Percentiles rank a stretch among this genome's conserved stretches.
phyloP scores from a whole-genome alignment of 2,113 vertebrate genomes.

The Brienomyrus longianalis region DNA sequence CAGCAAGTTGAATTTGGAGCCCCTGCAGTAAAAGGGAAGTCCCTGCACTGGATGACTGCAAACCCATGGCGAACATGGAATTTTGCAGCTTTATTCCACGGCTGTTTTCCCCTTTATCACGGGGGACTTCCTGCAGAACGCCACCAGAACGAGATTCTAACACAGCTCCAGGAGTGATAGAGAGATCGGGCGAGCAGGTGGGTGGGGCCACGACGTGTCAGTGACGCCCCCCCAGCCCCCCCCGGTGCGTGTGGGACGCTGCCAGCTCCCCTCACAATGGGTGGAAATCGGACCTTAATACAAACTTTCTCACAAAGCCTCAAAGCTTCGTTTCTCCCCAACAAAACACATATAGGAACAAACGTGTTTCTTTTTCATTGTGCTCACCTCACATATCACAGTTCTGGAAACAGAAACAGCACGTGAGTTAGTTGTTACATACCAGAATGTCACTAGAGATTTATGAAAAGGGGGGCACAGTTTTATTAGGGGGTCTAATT shows the following conservation, averaged over 20 bases:
- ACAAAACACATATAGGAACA: background rate
- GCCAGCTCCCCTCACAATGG: slow-evolving; percentile 64
- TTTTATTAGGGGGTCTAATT: background rate
- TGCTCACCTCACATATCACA: slow-evolving; percentile 28
- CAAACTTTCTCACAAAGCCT: slow-evolving; percentile 69
- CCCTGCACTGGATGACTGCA: slow-evolving; percentile 26
- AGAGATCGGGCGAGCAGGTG: slow-evolving; percentile 24
- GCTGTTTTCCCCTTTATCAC: slow-evolving; percentile 36
- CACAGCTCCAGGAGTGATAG: slow-evolving; percentile 21
- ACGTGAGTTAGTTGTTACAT: background rate
- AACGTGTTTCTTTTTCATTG: background rate
- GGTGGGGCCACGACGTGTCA: slow-evolving; percentile 25
- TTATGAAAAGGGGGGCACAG: background rate
- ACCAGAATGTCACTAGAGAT: background rate
- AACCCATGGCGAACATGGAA: slow-evolving; percentile 25
- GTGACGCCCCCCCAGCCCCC: slow-evolving; percentile 28
- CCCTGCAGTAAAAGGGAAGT: slow-evolving; percentile 3
- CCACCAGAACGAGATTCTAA: slow-evolving; percentile 17
- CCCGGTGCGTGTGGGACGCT: slow-evolving; percentile 57
- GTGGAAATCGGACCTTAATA: slow-evolving; percentile 70
- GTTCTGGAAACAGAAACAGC: background rate
- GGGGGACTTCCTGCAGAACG: slow-evolving; percentile 37
- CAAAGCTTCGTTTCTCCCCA: slow-evolving; percentile 37
- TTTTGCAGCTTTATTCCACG: slow-evolving; percentile 22
- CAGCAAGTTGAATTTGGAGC: slow-evolving; percentile 31